Evolutionary conservation across 2,888 invertebrate genomes (phyloP).

Genomic region (Tipula unca): DNA sequence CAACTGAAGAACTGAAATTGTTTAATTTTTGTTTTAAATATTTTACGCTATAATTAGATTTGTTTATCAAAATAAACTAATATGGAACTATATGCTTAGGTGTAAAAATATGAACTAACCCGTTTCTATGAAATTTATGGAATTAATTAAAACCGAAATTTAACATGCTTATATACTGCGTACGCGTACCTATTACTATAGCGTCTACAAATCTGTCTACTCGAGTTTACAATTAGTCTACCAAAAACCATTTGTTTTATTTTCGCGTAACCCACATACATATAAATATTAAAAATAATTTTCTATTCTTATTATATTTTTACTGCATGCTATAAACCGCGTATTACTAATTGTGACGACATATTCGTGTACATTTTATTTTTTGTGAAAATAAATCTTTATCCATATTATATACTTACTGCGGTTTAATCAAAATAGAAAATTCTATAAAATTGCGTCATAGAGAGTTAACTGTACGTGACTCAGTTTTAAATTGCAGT

Average conservation of each 20-base stretch:
- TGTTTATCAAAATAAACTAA: no score
- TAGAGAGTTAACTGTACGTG: neutral
- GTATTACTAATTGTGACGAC: neutral
- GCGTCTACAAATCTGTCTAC: neutral
- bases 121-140: no score
- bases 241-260: neutral
- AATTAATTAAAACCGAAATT: no score
- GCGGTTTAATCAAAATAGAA: neutral
- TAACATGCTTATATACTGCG: no score
- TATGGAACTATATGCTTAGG: no score
- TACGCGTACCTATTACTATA: no score
- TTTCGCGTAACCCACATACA: neutral
- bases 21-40: no score
- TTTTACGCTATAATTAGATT: no score
- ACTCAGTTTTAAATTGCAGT: neutral
- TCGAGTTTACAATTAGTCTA: neutral
- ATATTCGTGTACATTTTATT: neutral
- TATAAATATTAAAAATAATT: neutral
- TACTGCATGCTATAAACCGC: neutral
- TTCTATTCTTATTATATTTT: neutral
- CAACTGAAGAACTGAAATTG: no score
- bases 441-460: neutral
- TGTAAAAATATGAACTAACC: no score
- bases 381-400: neutral
- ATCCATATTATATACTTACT: neutral